Base-by-base conservation (phyloP, 2,797 vertebrate genomes). In the Alfaro cultratus region DNA sequence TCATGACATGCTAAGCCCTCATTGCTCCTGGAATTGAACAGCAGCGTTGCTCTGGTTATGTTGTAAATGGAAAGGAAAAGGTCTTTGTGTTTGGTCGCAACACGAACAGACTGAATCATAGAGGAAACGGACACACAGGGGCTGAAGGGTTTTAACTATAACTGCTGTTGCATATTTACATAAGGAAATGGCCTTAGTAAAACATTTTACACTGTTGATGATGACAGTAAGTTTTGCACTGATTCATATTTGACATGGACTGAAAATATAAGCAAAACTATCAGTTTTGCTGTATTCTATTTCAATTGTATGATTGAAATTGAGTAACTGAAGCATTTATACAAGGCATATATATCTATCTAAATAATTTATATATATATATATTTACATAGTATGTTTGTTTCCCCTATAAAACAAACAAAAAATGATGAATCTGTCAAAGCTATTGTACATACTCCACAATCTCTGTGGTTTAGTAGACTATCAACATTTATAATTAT, bases 1-100 rank as follows among this genome's bases (percentile, higher is more conserved):
- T 83, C 51, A 80, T 85, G 80, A 84, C 83, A 86, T 68, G 80
- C 77, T 83, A 81, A 79, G 76, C 86, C 64, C 71, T 74, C 82
- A 45, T 79, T 51, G 75, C 60, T 85, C 41, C 67, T n/a, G 72
- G 53, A 73, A 80, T 55, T 55, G 71, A 72, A 72, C 79, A 34
- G 77, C 79, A 67, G 75, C n/a, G 36, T 64, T n/a, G 36, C 26
- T 8, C 83, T 77, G 70, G 78, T 74, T 80, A 60, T 80, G 75
- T 76, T 83, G 64, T 79, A 82, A 90, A 89, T 70, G 79, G 49
- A 29, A 15, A 57, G 60, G 55, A 80, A 47, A 85, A 46, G 74
- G 78, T 78, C 41, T 80, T 80, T 83, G 72, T 75, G 53, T 49
- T 51, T 47, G 70, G 70, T 82, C 83, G 76, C 51, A 76, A 64